A percentile compares a stretch with the other conserved stretches of the same genome.
These are phyloP conservation scores for Caenorhabditis remanei DNA, from an alignment of 1,140 invertebrate genomes.

Conservation along the genomic window DNA sequence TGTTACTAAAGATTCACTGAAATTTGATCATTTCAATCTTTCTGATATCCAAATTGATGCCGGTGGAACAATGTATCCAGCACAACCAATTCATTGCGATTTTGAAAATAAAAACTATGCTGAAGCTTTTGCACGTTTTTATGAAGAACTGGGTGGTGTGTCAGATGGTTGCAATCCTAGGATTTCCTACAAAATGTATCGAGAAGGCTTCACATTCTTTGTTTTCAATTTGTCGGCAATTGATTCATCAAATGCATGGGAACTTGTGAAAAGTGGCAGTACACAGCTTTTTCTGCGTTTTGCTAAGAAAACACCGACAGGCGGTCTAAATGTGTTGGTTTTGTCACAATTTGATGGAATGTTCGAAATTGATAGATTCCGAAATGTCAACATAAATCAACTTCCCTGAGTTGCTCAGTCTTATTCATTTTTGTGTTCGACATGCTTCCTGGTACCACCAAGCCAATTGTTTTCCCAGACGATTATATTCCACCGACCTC, in stretches of 20 bases:
- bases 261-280: background rate
- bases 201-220: background rate
- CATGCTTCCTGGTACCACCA: background rate
- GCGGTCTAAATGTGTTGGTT: background rate
- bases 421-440: too few relatives aligned
- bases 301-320: background rate
- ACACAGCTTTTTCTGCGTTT: background rate
- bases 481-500: background rate
- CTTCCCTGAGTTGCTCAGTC: background rate
- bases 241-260: background rate
- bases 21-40: background rate
- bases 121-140: too few relatives aligned
- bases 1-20: background rate
- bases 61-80: too few relatives aligned
- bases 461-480: background rate
- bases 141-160: too few relatives aligned
- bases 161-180: too few relatives aligned
- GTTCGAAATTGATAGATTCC: background rate
- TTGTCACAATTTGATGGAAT: background rate
- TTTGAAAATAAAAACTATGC: too few relatives aligned
- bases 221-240: background rate
- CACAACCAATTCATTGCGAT: too few relatives aligned
- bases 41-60: constrained; percentile 16
- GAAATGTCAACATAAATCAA: background rate
- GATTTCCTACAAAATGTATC: background rate